Base-by-base conservation (phyloP, 2,797 vertebrate species). In the Allobates femoralis region DNA sequence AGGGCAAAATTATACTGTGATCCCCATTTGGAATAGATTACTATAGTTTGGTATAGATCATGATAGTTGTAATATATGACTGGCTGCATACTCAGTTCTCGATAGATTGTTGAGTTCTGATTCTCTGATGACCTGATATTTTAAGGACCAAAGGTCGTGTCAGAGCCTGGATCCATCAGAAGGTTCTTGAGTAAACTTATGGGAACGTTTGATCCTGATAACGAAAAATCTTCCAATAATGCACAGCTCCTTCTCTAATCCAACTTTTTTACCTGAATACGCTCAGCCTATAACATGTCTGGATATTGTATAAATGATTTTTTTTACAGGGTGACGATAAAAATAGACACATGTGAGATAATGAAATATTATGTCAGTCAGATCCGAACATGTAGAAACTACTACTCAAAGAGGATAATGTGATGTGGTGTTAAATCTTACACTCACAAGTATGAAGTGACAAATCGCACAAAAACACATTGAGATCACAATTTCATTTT, bases 351-450 rank as follows among this genome's bases (percentile, higher is more conserved):
- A 69, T 32, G 37, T 37, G 66, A 56, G 34, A 85, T 14, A 79
- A 30, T 32, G 19, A 81, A 78, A 51, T 55, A 78, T 78, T 26
- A 66, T 64, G 51, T 32, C 32, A 56, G 58, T 77, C 76, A 55
- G 34, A 82, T 37, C 51, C 76, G 51, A 64, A 66, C 60, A 58
- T 77, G 74, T n/a, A 78, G 18, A 71, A 71, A 79, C 19, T 51
- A 51, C 66, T 37, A 46, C 11, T 41, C 74, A 1, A 34, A 83
- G 21, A 16, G 73, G 81, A 83, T 73, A 73, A 78, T 87, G 34
- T 23, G 34, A 71, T 69, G 74, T 53, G 41, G 80, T 77, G 85
- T 69, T 77, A 83, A 58, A 69, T 86, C 67, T 16, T 75, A 81
- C 78, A 74, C 55, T 71, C 62, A 71, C 73, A 83, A 78, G 53